These are phyloP conservation scores for Rhodophaea formosa DNA, from an alignment of 2,888 invertebrate genomes.

Conservation along the genomic window DNA sequence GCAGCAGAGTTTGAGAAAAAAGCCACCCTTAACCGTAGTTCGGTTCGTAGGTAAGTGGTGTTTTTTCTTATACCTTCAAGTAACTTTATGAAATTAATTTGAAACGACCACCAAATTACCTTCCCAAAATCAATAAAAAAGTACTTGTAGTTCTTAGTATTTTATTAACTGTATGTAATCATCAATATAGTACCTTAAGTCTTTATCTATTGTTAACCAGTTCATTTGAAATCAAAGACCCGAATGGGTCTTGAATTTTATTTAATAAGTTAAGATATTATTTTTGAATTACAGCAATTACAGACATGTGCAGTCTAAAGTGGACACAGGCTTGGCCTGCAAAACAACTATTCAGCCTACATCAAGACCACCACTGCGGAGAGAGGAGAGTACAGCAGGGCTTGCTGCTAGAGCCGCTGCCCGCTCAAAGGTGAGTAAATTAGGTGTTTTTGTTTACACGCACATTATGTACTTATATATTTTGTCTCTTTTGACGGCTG, in stretches of 20 bases:
- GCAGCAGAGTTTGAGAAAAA: slow-evolving; percentile 68
- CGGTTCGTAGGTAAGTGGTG: slow-evolving; percentile 46
- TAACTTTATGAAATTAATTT: neutral
- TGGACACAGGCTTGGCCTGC: slow-evolving; percentile 62
- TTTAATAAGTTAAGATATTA: neutral
- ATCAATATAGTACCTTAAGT: no score
- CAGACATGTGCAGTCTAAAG: slow-evolving; percentile 71
- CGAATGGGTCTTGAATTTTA: neutral
- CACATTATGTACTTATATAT: no score
- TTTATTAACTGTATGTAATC: no score
- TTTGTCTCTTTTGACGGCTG: no score
- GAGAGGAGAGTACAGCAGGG: slow-evolving; percentile 70
- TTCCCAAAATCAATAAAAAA: no score
- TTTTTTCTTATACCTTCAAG: slow-evolving; percentile 18
- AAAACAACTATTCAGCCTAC: slow-evolving; percentile 49
- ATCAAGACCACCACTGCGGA: slow-evolving; percentile 56
- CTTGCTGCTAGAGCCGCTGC: slow-evolving; percentile 58
- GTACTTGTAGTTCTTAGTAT: no score
- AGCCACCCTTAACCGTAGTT: slow-evolving; percentile 42
- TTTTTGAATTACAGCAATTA: slow-evolving; percentile 41
- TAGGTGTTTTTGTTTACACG: neutral
- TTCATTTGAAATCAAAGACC: neutral
- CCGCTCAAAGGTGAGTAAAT: slow-evolving; percentile 49
- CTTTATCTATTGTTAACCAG: no score
- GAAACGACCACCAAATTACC: neutral